Evolutionary conservation across 2,113 vertebrate species (phyloP).

Genomic region (Phalacrocorax brasilianus): DNA sequence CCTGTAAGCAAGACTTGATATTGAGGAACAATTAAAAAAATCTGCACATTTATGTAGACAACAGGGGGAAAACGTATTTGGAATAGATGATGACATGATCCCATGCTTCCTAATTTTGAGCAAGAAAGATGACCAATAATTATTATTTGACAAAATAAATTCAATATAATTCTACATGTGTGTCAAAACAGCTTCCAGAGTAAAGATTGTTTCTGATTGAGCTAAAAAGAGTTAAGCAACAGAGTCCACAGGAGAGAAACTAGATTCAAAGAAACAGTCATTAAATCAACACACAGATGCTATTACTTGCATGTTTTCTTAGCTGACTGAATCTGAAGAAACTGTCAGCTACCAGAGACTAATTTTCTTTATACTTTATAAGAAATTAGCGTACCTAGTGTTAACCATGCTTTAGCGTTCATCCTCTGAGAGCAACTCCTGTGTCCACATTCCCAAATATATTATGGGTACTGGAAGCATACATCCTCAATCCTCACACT

Average conservation of each 20-base stretch:
- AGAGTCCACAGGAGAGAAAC: background rate
- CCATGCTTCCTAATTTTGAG: background rate
- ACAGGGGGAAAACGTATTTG: background rate
- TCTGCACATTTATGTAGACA: background rate
- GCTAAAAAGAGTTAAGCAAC: background rate
- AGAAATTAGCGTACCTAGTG: background rate
- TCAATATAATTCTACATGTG: background rate
- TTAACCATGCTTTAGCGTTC: background rate
- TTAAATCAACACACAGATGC: background rate
- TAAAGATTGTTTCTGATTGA: background rate
- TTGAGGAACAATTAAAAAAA: background rate
- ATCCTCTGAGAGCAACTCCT: background rate
- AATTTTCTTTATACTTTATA: background rate
- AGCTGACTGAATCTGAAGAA: background rate
- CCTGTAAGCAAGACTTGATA: background rate
- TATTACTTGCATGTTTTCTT: background rate
- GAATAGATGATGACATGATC: background rate
- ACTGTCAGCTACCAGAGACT: background rate
- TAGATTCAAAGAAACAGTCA: background rate
- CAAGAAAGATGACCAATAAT: background rate
- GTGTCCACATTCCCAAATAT: background rate
- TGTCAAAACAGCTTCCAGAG: background rate
- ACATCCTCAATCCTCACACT: background rate
- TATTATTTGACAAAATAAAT: background rate
- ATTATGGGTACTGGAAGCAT: background rate